Evolutionary conservation across 2,113 vertebrate genomes (phyloP), one percentile per base, ranked within the genome.

Genomic region (Oryzias javanicus): DNA sequence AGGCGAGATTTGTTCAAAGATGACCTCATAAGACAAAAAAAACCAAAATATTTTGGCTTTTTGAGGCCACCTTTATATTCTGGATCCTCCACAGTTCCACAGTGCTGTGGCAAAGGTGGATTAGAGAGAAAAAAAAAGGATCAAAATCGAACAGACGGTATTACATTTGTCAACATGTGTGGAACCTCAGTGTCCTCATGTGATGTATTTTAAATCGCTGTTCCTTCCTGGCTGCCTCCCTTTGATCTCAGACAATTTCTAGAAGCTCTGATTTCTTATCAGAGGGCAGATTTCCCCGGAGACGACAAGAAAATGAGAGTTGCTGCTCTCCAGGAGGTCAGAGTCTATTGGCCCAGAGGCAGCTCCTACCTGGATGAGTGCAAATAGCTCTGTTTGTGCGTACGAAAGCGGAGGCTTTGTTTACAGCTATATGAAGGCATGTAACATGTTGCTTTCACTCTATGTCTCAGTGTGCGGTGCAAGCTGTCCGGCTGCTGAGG

Each of bases 201-300:
- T 17, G 22, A 63, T 14, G 59, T 71, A 67, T 79, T 83, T 64
- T 68, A 79, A 79, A 62, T 53, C 70, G 49, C 72, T 78, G 67
- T 83, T 88, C 82, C 35, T 79, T 83, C 70, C 81, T 68, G 73
- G 35, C 80, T 85, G 79, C 63, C 50, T 56, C 65, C 66, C 74
- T 86, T 85, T 87, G 87, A 88, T 91, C 81, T 77, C 83, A 81
- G 79, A 89, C 80, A 86, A 89, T 85, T 89, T 88, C 88, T 80
- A 81, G 76, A 89, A 80, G 79, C 84, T 83, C 73, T 58, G 74
- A 83, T 81, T 86, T 89, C 89, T 89, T 89, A 90, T 84, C 79
- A 74, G 76, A 87, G 78, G 82, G 78, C 81, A 90, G 84, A 92
- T 92, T 92, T 92, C 90, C 91, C 90, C 60, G 0, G 86, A 87